Evolutionary conservation across 1,140 invertebrate species (phyloP), one percentile per base, ranked within the genome.

Genomic region (Heliothis subflexa): DNA sequence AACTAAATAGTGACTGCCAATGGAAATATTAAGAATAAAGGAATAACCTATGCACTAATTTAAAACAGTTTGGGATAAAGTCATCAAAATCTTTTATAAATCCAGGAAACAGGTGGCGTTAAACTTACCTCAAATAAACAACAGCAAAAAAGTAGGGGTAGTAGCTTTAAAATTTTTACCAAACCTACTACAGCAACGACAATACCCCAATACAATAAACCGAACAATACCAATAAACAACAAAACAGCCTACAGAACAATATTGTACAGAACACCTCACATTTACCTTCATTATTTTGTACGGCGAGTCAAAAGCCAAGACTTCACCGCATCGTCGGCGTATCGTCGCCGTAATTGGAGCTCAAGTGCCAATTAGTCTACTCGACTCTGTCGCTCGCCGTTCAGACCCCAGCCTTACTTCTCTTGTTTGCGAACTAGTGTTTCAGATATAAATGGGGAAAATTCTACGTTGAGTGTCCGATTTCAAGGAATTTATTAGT

Each of bases 291-390:
- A 75, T 75, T 75, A 75, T 75, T 75, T 64, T 62, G 47, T 64
- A 75, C 45, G 72, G 72, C 55, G 64, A 70, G 47, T 50, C 59
- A 52, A 74, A 74, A 74, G 40, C 57, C 73, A 75, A 75, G 73
- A 75, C 73, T 49, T 28, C 57, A 75, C 73, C 73, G 73, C 73
- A 62, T 75, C 59, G 73, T 62, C 55, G 81, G 79, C 81, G 73
- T 85, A 84, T 84, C 85, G 88, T 91, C 86, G 82, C 83, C 86
- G 88, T 91, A 93, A 93, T 93, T 93, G 90, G 90, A 83, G 85
- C 89, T 91, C 81, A 82, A 93, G 91, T 92, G 91, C 88, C 89
- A 92, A 93, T 93, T 93, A 93, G 87, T 85, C 81, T 79, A 81
- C 88, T 89, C 90, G 86, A 88, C 88, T 86, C 86, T 85, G 66